Evolutionary conservation across 2,888 invertebrate species (phyloP).

Genomic region (Tetranychus piercei): DNA sequence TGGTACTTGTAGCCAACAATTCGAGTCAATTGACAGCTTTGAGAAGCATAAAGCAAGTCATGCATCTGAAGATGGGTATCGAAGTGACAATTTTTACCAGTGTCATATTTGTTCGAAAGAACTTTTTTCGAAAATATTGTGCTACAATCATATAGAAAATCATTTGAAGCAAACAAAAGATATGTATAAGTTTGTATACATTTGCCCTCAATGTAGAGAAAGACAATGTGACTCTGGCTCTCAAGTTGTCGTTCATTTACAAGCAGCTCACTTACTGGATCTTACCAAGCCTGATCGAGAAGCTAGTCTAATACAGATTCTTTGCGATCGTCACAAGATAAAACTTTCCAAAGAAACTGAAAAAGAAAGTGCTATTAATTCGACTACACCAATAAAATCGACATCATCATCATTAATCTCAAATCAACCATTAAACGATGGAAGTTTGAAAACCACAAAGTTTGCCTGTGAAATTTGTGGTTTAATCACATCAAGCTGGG

Average conservation of each 20-base stretch:
- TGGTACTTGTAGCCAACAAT: background rate
- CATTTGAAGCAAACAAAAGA: background rate
- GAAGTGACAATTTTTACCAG: background rate
- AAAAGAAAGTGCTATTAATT: background rate
- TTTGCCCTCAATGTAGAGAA: constrained; percentile 4
- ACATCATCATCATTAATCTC: background rate
- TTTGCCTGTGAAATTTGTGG: constrained; percentile 23
- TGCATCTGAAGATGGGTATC: background rate
- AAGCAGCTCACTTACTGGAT: constrained; percentile 2
- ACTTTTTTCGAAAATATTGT: constrained; percentile 13
- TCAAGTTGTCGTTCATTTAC: background rate
- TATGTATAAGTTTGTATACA: background rate
- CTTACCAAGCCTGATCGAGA: background rate
- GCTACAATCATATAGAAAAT: constrained; percentile 18
- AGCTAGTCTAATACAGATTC: background rate
- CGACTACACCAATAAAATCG: background rate
- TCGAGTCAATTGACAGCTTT: background rate
- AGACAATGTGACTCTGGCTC: constrained; percentile 2
- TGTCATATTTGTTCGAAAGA: constrained; percentile 1
- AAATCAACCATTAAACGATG: constrained; percentile 15
- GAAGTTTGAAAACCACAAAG: constrained; percentile 14
- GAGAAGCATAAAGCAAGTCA: background rate
- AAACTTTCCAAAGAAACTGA: background rate
- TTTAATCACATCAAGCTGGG: constrained; percentile 16
- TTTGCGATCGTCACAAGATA: background rate